A percentile compares a stretch with the other conserved stretches of the same genome.
Conservation (phyloP, 2,888 invertebrate species). For the Leucophenga maculata region DNA sequence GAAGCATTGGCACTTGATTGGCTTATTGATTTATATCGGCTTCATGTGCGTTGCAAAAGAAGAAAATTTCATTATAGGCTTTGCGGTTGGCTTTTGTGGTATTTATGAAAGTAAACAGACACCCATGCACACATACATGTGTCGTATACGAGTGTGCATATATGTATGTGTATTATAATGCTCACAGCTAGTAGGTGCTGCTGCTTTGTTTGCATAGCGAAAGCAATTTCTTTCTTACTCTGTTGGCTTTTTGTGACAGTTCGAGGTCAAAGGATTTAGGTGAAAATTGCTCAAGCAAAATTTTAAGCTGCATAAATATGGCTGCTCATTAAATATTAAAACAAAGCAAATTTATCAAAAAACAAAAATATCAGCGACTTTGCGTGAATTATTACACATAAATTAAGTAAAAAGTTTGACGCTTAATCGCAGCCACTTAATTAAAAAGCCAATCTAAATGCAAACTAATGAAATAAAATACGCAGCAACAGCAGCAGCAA, state of each 20-base stretch:
- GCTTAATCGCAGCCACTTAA: constrained; percentile 42
- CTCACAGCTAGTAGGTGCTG: no score
- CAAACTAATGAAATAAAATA: constrained; percentile 49
- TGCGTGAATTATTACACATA: no score
- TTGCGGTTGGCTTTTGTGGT: constrained; percentile 15
- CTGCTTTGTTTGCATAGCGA: no score
- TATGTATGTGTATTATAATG: not conserved
- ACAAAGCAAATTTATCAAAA: no score
- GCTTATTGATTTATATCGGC: constrained; percentile 55
- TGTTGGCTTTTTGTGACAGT: no score
- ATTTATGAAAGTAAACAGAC: constrained; percentile 10
- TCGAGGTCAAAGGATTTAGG: no score
- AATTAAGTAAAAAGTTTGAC: not conserved
- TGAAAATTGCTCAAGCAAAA: no score
- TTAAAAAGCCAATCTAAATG: constrained; percentile 57
- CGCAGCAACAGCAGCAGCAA: constrained; percentile 2
- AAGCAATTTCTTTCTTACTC: no score
- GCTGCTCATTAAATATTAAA: no score
- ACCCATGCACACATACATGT: no score
- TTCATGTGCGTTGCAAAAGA: not conserved
- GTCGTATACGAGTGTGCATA: constrained; percentile 8
- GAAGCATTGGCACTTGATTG: constrained; percentile 47
- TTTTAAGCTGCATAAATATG: no score
- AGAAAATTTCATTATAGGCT: constrained; percentile 45
- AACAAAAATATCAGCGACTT: no score